Percentiles rank a stretch among this genome's conserved stretches.
Conservation (phyloP, 1,140 invertebrate species). For the Heliconius eleuchia region DNA sequence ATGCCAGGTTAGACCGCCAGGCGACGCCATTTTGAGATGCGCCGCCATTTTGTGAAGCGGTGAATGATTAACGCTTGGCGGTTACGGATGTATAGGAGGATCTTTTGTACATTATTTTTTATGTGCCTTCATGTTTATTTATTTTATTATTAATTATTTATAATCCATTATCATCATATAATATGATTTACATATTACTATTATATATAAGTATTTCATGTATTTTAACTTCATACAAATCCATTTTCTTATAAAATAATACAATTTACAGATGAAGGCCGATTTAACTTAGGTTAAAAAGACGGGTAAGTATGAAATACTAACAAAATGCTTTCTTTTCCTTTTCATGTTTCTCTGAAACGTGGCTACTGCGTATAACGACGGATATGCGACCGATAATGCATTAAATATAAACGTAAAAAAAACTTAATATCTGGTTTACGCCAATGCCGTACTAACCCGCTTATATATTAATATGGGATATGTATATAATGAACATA, state of each 20-base stretch:
- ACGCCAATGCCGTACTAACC: conserved; percentile 75
- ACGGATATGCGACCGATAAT: conserved; percentile 65
- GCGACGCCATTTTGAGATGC: conserved; percentile 51
- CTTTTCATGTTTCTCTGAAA: conserved; percentile 82
- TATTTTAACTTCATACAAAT: conserved; percentile 16
- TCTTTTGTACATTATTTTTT: conserved; percentile 53
- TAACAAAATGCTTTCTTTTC: conserved; percentile 83
- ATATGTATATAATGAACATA: conserved; percentile 59
- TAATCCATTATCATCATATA: conserved; percentile 8
- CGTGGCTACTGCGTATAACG: conserved; percentile 72
- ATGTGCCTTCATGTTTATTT: conserved; percentile 38
- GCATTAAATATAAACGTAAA: conserved; percentile 57
- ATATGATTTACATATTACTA: not conserved
- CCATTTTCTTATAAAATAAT: conserved; percentile 7
- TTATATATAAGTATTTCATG: conserved; percentile 21
- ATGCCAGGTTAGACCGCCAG: conserved; percentile 88
- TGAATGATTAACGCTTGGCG: conserved; percentile 70
- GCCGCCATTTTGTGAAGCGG: conserved; percentile 55
- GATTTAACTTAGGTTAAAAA: conserved; percentile 49
- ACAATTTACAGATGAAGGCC: conserved; percentile 27
- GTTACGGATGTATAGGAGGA: conserved; percentile 52
- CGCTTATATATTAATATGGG: conserved; percentile 63
- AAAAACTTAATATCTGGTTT: conserved; percentile 78
- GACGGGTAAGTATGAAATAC: conserved; percentile 56
- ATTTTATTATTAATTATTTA: conserved; percentile 20